Conservation (phyloP, 2,113 vertebrate genomes). For the Cisticola juncidis region DNA sequence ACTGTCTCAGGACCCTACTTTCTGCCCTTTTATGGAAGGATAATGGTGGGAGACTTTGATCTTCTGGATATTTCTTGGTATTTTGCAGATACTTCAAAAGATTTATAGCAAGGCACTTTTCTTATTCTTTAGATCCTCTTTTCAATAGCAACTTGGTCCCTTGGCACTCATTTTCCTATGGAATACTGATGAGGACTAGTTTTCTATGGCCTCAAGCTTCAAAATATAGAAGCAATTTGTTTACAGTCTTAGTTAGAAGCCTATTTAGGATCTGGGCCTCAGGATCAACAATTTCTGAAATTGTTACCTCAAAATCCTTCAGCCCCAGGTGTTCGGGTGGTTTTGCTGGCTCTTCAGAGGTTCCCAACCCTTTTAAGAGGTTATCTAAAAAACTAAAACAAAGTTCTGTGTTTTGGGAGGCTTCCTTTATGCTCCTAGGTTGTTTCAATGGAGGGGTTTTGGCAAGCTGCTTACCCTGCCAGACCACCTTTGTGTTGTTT, state of each 20-base stretch:
- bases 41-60: neutral
- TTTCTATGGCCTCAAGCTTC: neutral
- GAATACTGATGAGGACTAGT: neutral
- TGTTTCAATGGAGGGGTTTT: neutral
- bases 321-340: neutral
- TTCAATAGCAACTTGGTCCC: neutral
- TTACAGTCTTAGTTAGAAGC: neutral
- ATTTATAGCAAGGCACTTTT: neutral
- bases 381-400: neutral
- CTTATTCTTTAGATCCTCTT: neutral
- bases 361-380: neutral
- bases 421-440: neutral
- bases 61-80: neutral
- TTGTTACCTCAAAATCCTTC: neutral
- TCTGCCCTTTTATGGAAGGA: neutral
- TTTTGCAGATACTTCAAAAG: neutral
- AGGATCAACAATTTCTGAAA: neutral
- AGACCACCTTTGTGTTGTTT: neutral
- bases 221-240: neutral
- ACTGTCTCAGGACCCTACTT: neutral
- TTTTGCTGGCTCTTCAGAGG: neutral
- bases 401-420: neutral
- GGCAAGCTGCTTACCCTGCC: neutral
- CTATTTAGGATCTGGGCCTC: neutral
- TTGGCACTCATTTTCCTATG: neutral